Evolutionary conservation across 2,888 invertebrate genomes (phyloP), one percentile per base, ranked within the genome.

Genomic region (Hedychridium roseum): DNA sequence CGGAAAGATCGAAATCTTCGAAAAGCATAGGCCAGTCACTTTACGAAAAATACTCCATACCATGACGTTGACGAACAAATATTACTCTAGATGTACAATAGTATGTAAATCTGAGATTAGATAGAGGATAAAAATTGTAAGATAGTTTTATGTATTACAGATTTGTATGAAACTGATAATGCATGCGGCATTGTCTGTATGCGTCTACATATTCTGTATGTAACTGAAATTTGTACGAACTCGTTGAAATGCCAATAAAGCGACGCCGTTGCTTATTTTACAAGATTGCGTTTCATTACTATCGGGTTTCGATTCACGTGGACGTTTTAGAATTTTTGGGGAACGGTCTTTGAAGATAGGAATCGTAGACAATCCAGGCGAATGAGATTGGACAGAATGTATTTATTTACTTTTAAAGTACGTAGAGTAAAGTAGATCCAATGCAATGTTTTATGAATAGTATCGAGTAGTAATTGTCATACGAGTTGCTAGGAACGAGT

Each of bases 401-500:
- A 73, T 78, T 77, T 74, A 77, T 77, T 76, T 73, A 73, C 71
- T 67, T 71, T 71, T 73, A 66, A 74, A 74, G 69, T 75, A 74
- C 74, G 71, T 76, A 77, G 75, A 76, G 71, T 78, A 76, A 76
- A 75, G 69, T 74, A 73, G 74, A 74, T 73, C n/a, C 74, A 76
- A 76, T 77, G 75, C 75, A 78, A 77, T 75, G 73, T 75, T n/a
- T n/a, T 76, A 76, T 72, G 71, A 74, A 74, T 73, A 76, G 71
- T 76, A 76, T 74, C 61, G 76, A 78, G 68, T 76, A 76, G 67
- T 75, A 75, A 74, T 73, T 71, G 66, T 71, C 77, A 76, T 77
- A 78, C 74, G 71, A 76, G 72, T 77, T 72, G 71, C 76, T 76
- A 78, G 74, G 78, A 78, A 78, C 75, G 76, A 78, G 74, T 74